These are phyloP conservation scores for Ceryle rudis DNA, from an alignment of 2,797 vertebrate species.

Conservation along the genomic window DNA sequence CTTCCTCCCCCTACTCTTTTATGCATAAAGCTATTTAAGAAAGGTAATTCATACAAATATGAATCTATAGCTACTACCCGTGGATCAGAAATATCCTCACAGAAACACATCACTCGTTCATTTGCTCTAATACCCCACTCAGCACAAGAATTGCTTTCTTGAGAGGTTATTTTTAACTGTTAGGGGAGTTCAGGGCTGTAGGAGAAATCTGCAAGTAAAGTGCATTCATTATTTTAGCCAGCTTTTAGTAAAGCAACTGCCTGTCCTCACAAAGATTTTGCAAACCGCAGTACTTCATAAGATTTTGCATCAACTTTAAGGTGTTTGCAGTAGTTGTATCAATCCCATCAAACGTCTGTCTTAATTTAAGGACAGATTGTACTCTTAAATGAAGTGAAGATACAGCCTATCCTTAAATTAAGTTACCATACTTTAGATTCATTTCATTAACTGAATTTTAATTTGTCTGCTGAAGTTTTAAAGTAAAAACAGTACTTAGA, in stretches of 20 bases:
- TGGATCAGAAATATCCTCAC: background rate
- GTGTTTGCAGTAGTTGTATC: background rate
- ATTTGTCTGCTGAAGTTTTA: background rate
- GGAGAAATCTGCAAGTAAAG: background rate
- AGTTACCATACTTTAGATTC: background rate
- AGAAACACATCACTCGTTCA: background rate
- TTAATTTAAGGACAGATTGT: background rate
- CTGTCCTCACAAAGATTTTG: background rate
- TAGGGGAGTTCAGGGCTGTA: background rate
- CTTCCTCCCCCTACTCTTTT: background rate
- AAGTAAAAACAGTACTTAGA: background rate
- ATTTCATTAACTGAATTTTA: background rate
- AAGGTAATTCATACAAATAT: background rate
- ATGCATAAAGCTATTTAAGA: background rate
- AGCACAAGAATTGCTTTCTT: background rate
- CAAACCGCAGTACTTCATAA: background rate
- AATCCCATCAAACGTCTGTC: background rate
- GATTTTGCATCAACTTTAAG: background rate
- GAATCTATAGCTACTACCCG: background rate
- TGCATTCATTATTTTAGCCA: background rate
- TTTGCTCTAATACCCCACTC: background rate
- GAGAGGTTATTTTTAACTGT: background rate
- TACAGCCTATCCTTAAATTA: background rate
- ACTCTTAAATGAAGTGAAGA: no score
- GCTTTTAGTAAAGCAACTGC: background rate